Evolutionary conservation across 2,113 vertebrate species (phyloP).

Genomic region (Diadophis punctatus): DNA sequence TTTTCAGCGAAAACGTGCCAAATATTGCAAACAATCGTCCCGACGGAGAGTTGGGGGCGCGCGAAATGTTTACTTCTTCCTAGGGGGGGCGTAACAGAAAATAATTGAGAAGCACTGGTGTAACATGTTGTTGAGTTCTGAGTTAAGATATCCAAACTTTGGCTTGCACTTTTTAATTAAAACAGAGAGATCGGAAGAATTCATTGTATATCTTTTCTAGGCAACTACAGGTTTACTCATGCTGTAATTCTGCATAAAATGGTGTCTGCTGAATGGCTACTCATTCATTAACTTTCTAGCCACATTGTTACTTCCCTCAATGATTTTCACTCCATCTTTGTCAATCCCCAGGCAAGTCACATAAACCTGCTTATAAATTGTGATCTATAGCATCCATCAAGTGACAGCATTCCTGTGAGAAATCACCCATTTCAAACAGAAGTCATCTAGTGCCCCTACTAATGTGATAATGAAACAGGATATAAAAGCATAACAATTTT

Average conservation of each 20-base stretch:
- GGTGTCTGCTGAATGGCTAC: neutral
- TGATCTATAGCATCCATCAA: neutral
- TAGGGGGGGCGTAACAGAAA: no score
- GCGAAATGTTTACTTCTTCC: no score
- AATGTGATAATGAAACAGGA: neutral
- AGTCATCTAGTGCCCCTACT: neutral
- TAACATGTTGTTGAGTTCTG: neutral
- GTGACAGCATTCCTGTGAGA: neutral
- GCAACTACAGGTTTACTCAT: neutral
- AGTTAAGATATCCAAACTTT: neutral
- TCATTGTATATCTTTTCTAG: neutral
- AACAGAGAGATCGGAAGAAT: neutral
- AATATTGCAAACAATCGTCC: no score
- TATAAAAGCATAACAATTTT: neutral
- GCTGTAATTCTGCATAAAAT: neutral
- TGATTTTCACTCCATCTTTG: slow-evolving; percentile 1
- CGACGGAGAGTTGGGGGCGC: no score
- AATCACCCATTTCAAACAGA: neutral
- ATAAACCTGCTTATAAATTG: neutral
- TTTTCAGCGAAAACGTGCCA: no score
- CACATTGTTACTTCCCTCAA: neutral
- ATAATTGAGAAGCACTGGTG: no score
- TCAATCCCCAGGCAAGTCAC: neutral
- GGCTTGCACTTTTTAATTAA: neutral
- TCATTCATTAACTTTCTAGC: neutral